Percentiles rank a stretch among this genome's conserved stretches.
Evolutionary conservation across 2,888 invertebrate genomes (phyloP).

Genomic region (Sceliomorpha sp.): DNA sequence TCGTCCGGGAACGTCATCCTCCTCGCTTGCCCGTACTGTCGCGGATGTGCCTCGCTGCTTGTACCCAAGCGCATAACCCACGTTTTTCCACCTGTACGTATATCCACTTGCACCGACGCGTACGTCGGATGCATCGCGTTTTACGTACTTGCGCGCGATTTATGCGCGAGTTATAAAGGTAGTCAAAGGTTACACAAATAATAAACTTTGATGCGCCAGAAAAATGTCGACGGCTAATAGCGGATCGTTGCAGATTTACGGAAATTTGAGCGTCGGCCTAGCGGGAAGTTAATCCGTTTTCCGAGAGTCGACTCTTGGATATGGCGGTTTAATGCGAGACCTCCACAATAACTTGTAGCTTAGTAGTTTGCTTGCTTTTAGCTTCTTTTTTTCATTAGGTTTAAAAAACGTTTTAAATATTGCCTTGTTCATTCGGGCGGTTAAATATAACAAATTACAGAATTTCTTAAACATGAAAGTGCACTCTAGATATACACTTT

Average conservation of each 20-base stretch:
- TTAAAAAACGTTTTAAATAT: no score
- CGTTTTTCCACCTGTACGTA: conserved; percentile 49
- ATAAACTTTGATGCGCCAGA: conserved; percentile 21
- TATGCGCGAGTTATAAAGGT: conserved; percentile 29
- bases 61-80: conserved; percentile 34
- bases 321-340: no score
- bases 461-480: no score
- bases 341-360: no score
- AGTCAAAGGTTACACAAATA: conserved; percentile 53
- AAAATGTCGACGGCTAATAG: conserved; percentile 25
- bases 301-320: not conserved
- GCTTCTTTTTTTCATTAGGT: no score
- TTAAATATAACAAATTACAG: no score
- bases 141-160: conserved; percentile 6
- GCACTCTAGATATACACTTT: no score
- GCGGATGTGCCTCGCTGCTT: conserved; percentile 33
- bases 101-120: conserved; percentile 20
- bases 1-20: conserved; percentile 7
- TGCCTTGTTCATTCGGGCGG: no score
- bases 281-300: conserved; percentile 27
- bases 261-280: conserved; percentile 25
- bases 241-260: conserved; percentile 35
- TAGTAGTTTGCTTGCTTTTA: no score
- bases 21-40: conserved; percentile 35
- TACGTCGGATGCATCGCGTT: conserved; percentile 38